Percentiles rank a stretch among this genome's conserved stretches.
phyloP scores from a whole-genome alignment of 1,140 invertebrate species.

The Dendrolimus kikuchii region DNA sequence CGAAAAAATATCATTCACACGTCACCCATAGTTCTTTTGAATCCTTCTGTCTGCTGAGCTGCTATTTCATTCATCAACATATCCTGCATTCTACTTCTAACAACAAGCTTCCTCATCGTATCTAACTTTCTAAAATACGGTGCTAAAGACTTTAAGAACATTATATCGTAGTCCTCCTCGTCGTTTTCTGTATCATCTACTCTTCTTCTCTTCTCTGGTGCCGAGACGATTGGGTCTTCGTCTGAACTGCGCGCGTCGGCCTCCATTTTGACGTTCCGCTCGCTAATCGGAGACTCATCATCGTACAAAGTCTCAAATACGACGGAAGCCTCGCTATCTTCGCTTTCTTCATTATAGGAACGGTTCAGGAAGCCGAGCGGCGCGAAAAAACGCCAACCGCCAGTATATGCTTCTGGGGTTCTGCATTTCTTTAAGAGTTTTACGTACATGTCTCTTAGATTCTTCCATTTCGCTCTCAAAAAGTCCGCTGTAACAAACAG shows the following conservation, averaged over 20 bases:
- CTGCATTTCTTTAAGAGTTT: conserved; percentile 25
- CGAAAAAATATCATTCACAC: too few species aligned
- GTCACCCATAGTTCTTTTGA: too few species aligned
- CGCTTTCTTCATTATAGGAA: not conserved
- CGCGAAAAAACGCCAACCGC: conserved; percentile 36
- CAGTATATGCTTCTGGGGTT: conserved; percentile 17
- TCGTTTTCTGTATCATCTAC: too few species aligned
- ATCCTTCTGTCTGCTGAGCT: conserved; percentile 10
- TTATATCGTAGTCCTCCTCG: conserved; percentile 37
- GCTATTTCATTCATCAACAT: conserved; percentile 36
- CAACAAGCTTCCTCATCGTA: conserved; percentile 32
- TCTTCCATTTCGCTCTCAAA: conserved; percentile 39
- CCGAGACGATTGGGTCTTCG: conserved; percentile 4
- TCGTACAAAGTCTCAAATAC: conserved; percentile 6
- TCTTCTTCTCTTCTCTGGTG: conserved; percentile 11
- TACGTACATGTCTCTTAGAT: conserved; percentile 33
- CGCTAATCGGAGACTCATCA: not conserved
- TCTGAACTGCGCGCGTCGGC: conserved; percentile 7
- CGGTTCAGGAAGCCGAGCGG: conserved; percentile 24
- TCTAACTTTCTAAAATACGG: conserved; percentile 35
- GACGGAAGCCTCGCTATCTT: not conserved
- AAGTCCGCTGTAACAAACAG: conserved; percentile 23
- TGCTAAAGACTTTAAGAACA: conserved; percentile 43
- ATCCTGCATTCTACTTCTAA: conserved; percentile 45
- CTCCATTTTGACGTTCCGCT: conserved; percentile 8